Evolutionary conservation across 2,113 vertebrate genomes (phyloP).

Genomic region (Camelus bactrianus): DNA sequence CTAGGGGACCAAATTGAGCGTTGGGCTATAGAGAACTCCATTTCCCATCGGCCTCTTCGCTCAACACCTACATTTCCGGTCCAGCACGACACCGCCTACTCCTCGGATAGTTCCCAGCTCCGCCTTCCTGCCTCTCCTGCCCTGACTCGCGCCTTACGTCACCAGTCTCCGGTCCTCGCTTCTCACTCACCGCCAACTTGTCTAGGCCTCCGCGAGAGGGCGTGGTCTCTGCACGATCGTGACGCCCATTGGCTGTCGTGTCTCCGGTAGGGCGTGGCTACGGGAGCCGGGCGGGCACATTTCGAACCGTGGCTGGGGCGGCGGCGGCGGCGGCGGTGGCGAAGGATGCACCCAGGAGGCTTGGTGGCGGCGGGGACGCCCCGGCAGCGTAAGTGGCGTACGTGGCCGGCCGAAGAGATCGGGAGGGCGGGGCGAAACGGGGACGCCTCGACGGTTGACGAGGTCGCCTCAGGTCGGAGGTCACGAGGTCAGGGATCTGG

Average conservation of each 20-base stretch:
- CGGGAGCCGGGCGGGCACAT: slow-evolving; percentile 74
- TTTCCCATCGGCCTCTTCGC: slow-evolving; percentile 52
- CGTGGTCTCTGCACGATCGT: neutral
- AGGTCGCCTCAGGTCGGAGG: slow-evolving; percentile 49
- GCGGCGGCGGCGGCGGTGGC: neutral
- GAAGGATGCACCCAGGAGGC: slow-evolving; percentile 65
- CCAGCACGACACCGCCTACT: neutral
- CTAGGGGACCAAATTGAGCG: neutral
- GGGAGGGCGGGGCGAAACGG: neutral
- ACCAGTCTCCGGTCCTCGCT: neutral
- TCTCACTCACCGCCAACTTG: neutral
- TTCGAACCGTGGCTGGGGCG: neutral
- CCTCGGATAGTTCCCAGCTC: neutral
- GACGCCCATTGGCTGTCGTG: slow-evolving; percentile 33
- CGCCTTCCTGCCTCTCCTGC: neutral
- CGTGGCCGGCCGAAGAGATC: slow-evolving; percentile 46
- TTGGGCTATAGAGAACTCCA: slow-evolving; percentile 17
- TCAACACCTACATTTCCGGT: neutral
- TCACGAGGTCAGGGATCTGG: slow-evolving; percentile 34
- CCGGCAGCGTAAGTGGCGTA: slow-evolving; percentile 83
- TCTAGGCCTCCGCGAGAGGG: neutral
- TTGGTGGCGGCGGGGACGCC: slow-evolving; percentile 70
- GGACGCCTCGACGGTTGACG: neutral
- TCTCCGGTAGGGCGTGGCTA: slow-evolving; percentile 49
- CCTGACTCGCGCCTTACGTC: neutral